A percentile compares a stretch with the other conserved stretches of the same genome.
phyloP scores from a whole-genome alignment of 2,113 vertebrate species.

The Rhinoderma darwinii region DNA sequence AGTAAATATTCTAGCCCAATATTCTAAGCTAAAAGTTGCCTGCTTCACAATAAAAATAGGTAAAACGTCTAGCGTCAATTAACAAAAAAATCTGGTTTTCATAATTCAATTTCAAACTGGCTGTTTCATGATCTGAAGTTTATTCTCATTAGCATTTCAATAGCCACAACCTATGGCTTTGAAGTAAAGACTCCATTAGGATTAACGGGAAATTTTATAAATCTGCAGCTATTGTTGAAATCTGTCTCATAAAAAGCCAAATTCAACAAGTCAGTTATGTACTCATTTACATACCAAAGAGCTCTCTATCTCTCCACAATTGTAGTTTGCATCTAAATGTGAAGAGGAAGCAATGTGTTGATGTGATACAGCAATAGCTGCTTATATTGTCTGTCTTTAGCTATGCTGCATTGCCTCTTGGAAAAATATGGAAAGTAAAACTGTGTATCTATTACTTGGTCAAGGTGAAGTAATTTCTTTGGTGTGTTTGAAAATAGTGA shows the following conservation, averaged over 20 bases:
- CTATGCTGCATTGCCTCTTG: neutral
- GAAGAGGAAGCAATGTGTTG: conserved; percentile 31
- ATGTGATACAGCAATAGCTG: conserved; percentile 28
- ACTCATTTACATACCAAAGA: conserved; percentile 55
- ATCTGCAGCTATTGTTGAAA: conserved; percentile 54
- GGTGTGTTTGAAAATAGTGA: neutral
- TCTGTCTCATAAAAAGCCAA: conserved; percentile 53
- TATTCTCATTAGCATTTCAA: conserved; percentile 56
- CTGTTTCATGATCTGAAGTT: conserved; percentile 54
- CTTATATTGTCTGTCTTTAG: conserved; percentile 28
- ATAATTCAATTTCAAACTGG: conserved; percentile 51
- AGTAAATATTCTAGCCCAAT: neutral
- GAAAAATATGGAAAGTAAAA: neutral
- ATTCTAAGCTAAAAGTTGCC: neutral
- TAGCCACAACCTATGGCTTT: conserved; percentile 54
- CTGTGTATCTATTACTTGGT: neutral
- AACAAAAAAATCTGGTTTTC: conserved; percentile 56
- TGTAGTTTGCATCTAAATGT: conserved; percentile 36
- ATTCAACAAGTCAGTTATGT: conserved; percentile 51
- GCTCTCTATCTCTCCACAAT: conserved; percentile 27
- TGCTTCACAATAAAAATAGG: neutral
- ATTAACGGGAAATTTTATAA: conserved; percentile 52
- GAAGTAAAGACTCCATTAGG: conserved; percentile 53
- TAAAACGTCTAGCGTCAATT: conserved; percentile 39
- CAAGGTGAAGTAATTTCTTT: conserved; percentile 4